Base-by-base conservation (phyloP, 2,113 vertebrate species). In the Okapia johnstoni region DNA sequence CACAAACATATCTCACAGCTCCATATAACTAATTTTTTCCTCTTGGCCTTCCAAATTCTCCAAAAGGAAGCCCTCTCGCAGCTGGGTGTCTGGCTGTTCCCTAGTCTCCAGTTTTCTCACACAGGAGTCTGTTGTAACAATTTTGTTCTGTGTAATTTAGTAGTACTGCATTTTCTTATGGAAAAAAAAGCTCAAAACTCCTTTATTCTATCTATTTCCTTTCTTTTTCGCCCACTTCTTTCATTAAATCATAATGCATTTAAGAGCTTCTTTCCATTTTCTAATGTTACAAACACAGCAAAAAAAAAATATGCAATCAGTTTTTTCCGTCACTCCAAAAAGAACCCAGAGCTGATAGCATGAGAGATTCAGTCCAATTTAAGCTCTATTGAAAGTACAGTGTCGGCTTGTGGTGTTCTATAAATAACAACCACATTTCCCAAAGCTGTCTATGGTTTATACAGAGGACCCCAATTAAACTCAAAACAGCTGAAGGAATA, bases 301-400 rank as follows among this genome's bases (percentile, higher is more conserved):
- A 52, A 70, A 70, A 52, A 63, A 88, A 14, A 80, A 88, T 89
- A 57, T 52, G n/a, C n/a, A 93, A 58, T 36, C 25, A 88, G 23
- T 46, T 87, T 96, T 95, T 85, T 61, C 57, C 60, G 30, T 90
- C 87, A 70, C 40, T 95, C 84, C 28, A 16, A 85, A 98, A 96
- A 96, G 43, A 92, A 95, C 30, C 15, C 36, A 96, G 76, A 77
- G 77, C 85, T 95, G 88, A 95, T 95, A 96, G 58, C 19, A 16
- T 96, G 90, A 96, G 76, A 94, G 88, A 97, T 96, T 96, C 77
- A 87, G 93, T 96, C 80, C 90, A 96, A 90, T 94, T 97, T 96
- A 98, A 96, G 81, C 70, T 96, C 94, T 97, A 92, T 76, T 96
- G 94, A 97, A 98, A 98, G 80, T 97, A 98, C 95, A 95, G 55